These are phyloP conservation scores for Eubasilissa splendida DNA, from an alignment of 2,888 invertebrate genomes.

Conservation along the genomic window DNA sequence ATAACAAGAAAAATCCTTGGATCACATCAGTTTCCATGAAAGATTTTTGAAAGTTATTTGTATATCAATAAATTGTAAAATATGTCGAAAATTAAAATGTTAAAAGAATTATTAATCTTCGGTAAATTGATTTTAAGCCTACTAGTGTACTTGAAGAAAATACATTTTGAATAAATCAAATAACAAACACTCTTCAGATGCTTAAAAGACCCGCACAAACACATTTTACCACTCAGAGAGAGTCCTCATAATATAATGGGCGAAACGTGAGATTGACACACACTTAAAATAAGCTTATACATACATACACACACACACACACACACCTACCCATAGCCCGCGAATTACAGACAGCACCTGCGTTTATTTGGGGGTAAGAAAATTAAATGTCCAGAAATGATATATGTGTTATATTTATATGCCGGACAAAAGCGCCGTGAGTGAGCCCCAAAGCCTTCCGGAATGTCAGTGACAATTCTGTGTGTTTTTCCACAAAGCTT, in stretches of 20 bases:
- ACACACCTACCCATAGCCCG: background rate
- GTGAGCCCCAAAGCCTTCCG: slow-evolving; percentile 20
- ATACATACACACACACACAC: background rate
- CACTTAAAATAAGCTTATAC: slow-evolving; percentile 9
- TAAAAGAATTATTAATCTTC: no score
- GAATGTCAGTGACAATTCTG: slow-evolving; percentile 15
- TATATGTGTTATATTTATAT: slow-evolving; percentile 2
- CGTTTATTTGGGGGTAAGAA: slow-evolving; percentile 11
- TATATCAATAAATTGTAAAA: no score
- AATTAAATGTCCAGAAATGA: slow-evolving; percentile 32
- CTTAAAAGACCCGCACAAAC: no score
- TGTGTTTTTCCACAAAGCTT: slow-evolving; percentile 1
- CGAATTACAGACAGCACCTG: slow-evolving; percentile 22
- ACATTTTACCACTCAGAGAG: no score
- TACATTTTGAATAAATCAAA: no score
- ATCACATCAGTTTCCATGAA: no score
- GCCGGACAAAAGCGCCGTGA: background rate
- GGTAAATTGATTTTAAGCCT: no score
- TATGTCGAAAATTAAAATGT: no score
- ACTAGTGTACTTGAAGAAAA: no score
- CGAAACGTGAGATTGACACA: background rate
- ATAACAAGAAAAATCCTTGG: no score
- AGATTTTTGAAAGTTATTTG: no score
- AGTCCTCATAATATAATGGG: background rate
- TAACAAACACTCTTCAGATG: no score